These are phyloP conservation scores for Charadrius vociferus DNA, from an alignment of 2,113 vertebrate genomes.

Conservation along the genomic window DNA sequence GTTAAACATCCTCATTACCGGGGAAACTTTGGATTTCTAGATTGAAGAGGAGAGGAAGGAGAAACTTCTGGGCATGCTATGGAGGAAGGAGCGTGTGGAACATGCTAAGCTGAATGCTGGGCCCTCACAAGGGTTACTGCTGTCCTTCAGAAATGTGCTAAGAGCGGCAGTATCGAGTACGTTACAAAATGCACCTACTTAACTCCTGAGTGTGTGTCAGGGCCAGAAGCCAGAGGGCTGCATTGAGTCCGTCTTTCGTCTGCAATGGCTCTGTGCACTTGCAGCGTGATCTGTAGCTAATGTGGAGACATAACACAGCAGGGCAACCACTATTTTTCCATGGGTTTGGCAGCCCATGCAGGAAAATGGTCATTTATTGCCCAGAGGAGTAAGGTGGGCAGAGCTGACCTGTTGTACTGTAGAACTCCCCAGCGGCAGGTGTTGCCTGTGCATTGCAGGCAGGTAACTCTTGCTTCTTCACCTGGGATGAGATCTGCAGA, in stretches of 20 bases:
- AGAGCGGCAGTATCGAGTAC: neutral
- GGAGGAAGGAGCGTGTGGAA: neutral
- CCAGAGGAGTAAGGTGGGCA: neutral
- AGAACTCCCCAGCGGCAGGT: neutral
- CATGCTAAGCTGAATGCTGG: neutral
- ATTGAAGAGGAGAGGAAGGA: neutral
- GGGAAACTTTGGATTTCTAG: neutral
- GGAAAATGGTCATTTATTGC: neutral
- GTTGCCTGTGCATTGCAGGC: neutral
- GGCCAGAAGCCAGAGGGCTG: neutral
- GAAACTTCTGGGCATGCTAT: neutral
- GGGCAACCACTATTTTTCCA: neutral
- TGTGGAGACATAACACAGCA: neutral
- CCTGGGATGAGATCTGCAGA: neutral
- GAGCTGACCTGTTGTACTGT: neutral
- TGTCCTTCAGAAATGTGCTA: neutral
- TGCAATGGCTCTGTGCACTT: neutral
- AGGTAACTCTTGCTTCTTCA: neutral
- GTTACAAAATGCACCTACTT: neutral
- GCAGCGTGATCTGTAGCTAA: neutral
- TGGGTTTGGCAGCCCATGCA: neutral
- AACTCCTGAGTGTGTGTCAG: neutral
- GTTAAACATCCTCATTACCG: neutral
- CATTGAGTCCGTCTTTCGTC: neutral
- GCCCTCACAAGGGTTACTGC: neutral